phyloP scores from a whole-genome alignment of 2,797 vertebrate species.

The Apogon talboti region DNA sequence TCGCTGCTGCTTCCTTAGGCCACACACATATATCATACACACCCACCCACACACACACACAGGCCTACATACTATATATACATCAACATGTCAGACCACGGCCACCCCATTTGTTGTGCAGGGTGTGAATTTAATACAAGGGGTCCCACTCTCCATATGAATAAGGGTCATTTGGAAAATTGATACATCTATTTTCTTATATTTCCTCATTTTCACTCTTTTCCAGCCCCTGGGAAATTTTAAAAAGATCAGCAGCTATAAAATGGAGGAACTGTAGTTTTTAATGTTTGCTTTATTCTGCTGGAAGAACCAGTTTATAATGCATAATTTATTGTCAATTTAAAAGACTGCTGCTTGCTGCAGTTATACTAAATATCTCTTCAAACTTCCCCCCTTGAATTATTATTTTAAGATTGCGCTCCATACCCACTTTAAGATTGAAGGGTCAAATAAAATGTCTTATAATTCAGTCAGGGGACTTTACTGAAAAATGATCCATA shows the following conservation, averaged over 20 bases:
- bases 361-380: background rate
- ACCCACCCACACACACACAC: slow-evolving; percentile 38
- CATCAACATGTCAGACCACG: slow-evolving; percentile 82
- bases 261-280: slow-evolving; percentile 10
- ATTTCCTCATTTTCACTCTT: slow-evolving; percentile 53
- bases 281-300: slow-evolving; percentile 17
- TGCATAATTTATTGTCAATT: slow-evolving; percentile 5
- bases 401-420: slow-evolving; percentile 1
- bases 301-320: slow-evolving; percentile 4
- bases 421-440: too few species aligned
- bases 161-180: slow-evolving; percentile 82
- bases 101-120: slow-evolving; percentile 82
- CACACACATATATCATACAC: slow-evolving; percentile 66
- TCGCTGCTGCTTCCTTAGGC: slow-evolving; percentile 77
- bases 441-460: too few species aligned
- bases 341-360: background rate
- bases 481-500: too few species aligned
- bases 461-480: too few species aligned
- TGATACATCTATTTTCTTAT: slow-evolving; percentile 70
- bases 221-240: slow-evolving; percentile 37
- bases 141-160: slow-evolving; percentile 79
- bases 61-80: slow-evolving; percentile 67
- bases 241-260: slow-evolving; percentile 33
- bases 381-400: background rate
- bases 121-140: slow-evolving; percentile 80